Evolutionary conservation across 2,113 vertebrate species (phyloP), one percentile per base, ranked within the genome.

Genomic region (Columba janthina): DNA sequence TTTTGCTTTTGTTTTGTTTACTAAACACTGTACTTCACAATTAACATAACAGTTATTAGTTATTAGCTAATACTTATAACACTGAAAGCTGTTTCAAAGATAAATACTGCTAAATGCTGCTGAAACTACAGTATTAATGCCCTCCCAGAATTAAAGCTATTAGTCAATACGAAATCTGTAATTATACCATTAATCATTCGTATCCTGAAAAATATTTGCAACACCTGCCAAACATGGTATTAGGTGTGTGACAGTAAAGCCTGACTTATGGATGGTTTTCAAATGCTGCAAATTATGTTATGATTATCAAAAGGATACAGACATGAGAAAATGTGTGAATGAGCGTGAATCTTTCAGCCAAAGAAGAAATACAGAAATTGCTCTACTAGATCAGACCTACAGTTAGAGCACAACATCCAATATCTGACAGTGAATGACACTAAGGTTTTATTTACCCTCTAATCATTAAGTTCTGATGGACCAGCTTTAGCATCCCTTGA

Each of bases 201-300:
- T 77, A 51, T 88, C 50, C 74, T 91, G 81, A 66, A 93, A 96
- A 93, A 77, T 44, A 83, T 70, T 89, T 83, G 26, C 46, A 88
- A 48, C n/a, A 62, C 53, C 77, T 90, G 60, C 36, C 62, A 88
- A 82, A 91, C 0, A 0, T 48, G 18, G 34, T 32, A 64, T 85
- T 89, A 91, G 20, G 56, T 80, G 32, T 10, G 16, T 88, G 51
- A 64, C 75, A 85, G 69, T 91, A 89, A 95, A 91, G 12, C 32
- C 28, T 91, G 48, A 70, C 31, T 91, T 76, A 46, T 10, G 44
- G 15, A 29, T 86, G 60, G 13, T 24, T 95, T 95, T 94, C 71
- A 80, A 83, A 66, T 66, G 40, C n/a, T 83, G 42, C 74, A 77
- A 85, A 89, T 91, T 85, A 69, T 25, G 85, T 85, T 44, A 80